Evolutionary conservation across 2,113 vertebrate species (phyloP).

Genomic region (Lota lota): DNA sequence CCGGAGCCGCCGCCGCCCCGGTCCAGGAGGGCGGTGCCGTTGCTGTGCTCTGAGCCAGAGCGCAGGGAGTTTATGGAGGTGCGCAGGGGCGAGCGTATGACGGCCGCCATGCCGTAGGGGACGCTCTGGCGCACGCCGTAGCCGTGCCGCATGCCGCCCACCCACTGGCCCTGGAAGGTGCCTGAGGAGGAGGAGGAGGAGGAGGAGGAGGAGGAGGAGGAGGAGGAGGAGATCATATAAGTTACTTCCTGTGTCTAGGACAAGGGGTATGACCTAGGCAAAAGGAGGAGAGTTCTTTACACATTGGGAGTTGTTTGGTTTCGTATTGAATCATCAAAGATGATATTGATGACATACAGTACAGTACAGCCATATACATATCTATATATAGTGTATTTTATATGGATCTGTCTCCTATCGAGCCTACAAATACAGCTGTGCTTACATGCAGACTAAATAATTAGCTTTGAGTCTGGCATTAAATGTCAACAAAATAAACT

Average conservation of each 20-base stretch:
- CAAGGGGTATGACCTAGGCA: no score
- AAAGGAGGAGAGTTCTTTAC: no score
- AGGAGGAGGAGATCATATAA: background rate
- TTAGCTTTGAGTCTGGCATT: no score
- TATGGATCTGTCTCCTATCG: no score
- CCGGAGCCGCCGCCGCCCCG: conserved; percentile 70
- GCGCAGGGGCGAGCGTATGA: conserved; percentile 95
- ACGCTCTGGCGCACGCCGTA: conserved; percentile 96
- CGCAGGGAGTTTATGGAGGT: conserved; percentile 99
- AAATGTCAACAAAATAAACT: no score
- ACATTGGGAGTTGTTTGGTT: background rate
- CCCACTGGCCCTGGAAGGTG: conserved; percentile 98
- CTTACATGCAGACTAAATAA: no score
- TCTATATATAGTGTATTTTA: no score
- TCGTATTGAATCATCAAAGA: background rate
- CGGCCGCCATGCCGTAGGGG: conserved; percentile 96
- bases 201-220: background rate
- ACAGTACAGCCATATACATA: no score
- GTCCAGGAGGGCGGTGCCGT: conserved; percentile 85
- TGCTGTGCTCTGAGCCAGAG: conserved; percentile 96
- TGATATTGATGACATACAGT: no score
- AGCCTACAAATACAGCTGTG: no score
- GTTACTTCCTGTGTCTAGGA: background rate
- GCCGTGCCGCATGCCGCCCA: conserved; percentile 95
- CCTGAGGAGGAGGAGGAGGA: conserved; percentile 61